phyloP scores from a whole-genome alignment of 1,140 invertebrate species.

The Condylostylus longicornis region DNA sequence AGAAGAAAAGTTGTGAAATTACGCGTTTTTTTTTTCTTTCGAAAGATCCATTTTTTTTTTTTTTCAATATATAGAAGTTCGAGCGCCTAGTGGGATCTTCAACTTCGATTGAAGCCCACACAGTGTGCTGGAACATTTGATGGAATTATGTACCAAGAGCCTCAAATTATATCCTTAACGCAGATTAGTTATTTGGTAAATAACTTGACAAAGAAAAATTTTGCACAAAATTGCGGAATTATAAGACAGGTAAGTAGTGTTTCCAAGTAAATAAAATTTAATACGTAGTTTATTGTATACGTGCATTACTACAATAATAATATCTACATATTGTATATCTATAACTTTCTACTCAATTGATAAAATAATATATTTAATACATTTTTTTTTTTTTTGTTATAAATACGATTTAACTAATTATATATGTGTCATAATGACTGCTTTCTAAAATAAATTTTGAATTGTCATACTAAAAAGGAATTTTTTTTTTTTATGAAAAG shows the following conservation, averaged over 20 bases:
- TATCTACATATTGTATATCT: too few species aligned
- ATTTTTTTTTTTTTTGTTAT: too few species aligned
- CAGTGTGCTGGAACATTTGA: constrained; percentile 48
- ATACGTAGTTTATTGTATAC: too few species aligned
- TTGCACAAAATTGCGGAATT: constrained; percentile 50
- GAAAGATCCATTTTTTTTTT: neutral
- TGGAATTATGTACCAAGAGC: constrained; percentile 98
- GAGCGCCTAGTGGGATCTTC: constrained; percentile 52
- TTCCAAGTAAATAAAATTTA: constrained; percentile 11
- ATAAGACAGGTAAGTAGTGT: constrained; percentile 38
- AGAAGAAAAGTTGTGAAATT: neutral
- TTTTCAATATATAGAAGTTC: neutral
- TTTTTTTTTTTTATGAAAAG: too few species aligned
- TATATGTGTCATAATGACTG: too few species aligned
- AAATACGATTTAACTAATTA: too few species aligned
- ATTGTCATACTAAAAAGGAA: too few species aligned
- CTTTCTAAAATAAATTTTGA: too few species aligned
- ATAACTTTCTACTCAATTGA: too few species aligned
- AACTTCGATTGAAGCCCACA: constrained; percentile 69
- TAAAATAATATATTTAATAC: too few species aligned
- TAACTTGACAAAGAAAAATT: constrained; percentile 92
- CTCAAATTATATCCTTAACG: constrained; percentile 92
- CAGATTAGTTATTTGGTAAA: constrained; percentile 93
- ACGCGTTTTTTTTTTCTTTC: neutral
- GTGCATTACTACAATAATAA: too few species aligned